Evolutionary conservation across 1,140 invertebrate genomes (phyloP), one percentile per base, ranked within the genome.

Genomic region (Drosophila dunni): DNA sequence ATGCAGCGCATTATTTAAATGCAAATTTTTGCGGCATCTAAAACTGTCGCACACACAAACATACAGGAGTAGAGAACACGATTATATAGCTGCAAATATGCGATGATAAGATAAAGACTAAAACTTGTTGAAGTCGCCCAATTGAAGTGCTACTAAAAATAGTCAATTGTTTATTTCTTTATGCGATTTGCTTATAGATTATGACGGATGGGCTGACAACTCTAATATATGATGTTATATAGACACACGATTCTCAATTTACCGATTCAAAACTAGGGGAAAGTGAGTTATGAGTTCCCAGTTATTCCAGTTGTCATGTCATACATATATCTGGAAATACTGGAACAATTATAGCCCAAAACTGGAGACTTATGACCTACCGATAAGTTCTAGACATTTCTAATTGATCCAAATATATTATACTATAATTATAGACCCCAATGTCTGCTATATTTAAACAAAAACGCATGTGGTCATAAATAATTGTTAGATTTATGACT

Each of bases 101-200:
- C 24, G 3, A 46, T 56, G 68, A 76, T 76, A 66, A 76, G 74
- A 76, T 76, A 76, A 61, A 24, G 56, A 48, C 66, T 50, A 63
- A 70, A 62, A 15, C 17, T 8, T 3, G 1, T n/a, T 33, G 42
- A 56, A 62, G 38, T 45, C 24, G 15, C 4, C 29, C 29, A n/a
- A 53, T 38, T 17, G 34, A 63, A 63, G n/a, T 38, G 15, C 15
- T 15, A 53, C 67, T 63, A 63, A 63, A 70, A 63, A 63, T 70
- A 63, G 40, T n/a, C 44, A 64, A 64, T 29, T 29, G 24, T 29
- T 29, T 29, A 29, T 45, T 48, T 34, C 17, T 15, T 1, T 17
- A 29, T 29, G 17, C 17, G 42, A 67, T 50, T 15, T 63, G 61
- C 11, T 9, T 50, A 10, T 36, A 50, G 38, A 62, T 69, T 53